Base-by-base conservation (phyloP, 2,113 vertebrate species). In the Euleptes europaea region DNA sequence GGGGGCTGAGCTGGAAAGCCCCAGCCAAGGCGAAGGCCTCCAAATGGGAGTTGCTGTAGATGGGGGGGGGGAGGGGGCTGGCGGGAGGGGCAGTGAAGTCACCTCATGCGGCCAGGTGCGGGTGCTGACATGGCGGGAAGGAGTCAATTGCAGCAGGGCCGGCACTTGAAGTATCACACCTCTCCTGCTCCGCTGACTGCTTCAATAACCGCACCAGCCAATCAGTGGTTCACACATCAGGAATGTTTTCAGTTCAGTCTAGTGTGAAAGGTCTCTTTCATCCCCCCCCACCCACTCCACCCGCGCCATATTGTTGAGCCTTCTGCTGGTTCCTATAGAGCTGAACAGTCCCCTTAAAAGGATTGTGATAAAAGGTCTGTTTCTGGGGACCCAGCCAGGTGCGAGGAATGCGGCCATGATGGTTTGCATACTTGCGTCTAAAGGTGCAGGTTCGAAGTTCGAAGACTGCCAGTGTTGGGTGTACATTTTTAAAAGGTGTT, bases 211-310 rank as follows among this genome's bases (percentile, higher is more conserved):
- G 80, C 38, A n/a, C 10, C 8, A n/a, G 44, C 35, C 54, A 38
- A n/a, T 8, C 81, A 44, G 47, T 4, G 35, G 28, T 38, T 33
- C 76, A 63, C 33, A 40, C 21, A 14, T 65, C 66, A 19, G 44
- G 42, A 15, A 33, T n/a, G 21, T 5, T 90, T 89, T 88, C 49
- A 81, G 78, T 89, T 71, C 40, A 0, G 0, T 63, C 70, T 93
- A 74, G 13, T 78, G 86, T 2, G 57, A 84, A 83, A 79, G 57
- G 84, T 87, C 89, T 86, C 84, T 89, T 92, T 92, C n/a, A n/a
- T n/a, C 86, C 84, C 73, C 4, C 90, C 19, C 60, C 54, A 21
- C 54, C 54, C 19, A 19, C 54, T 4, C 54, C 26, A 9, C 57
- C 57, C 57, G 10, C 89, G 86, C 86, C 49, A n/a, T 72, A 15